A percentile compares a stretch with the other conserved stretches of the same genome.
Conservation (phyloP, 2,888 invertebrate genomes). For the Acronicta psi region DNA sequence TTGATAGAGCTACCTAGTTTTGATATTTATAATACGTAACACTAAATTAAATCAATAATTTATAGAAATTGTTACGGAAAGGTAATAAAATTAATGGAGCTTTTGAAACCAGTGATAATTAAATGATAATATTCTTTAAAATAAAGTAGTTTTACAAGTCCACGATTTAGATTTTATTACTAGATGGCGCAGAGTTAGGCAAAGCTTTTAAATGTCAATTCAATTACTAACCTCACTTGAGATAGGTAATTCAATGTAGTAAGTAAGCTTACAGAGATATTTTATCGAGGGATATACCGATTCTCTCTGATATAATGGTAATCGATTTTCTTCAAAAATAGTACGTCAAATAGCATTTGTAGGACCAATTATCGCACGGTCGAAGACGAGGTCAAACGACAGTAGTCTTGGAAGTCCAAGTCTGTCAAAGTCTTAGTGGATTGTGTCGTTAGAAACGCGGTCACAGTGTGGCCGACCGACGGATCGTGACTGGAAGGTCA, state of each 20-base stretch:
- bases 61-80: neutral
- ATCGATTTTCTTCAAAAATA: neutral
- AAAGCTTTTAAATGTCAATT: no score
- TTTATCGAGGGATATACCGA: neutral
- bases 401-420: neutral
- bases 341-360: neutral
- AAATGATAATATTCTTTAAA: no score
- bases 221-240: no score
- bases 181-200: no score
- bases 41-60: neutral
- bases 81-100: neutral
- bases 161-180: no score
- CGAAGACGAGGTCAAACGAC: neutral
- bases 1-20: neutral
- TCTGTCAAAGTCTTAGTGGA: slow-evolving; percentile 10
- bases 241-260: no score
- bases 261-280: neutral
- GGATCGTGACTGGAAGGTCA: slow-evolving; percentile 50
- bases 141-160: no score
- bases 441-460: slow-evolving; percentile 25
- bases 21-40: neutral
- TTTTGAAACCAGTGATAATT: neutral
- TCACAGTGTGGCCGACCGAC: slow-evolving; percentile 34
- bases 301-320: neutral
- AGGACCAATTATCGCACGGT: neutral